These are phyloP conservation scores for Panagrolaimus sp. DNA, from an alignment of 1,140 invertebrate species.

Conservation along the genomic window DNA sequence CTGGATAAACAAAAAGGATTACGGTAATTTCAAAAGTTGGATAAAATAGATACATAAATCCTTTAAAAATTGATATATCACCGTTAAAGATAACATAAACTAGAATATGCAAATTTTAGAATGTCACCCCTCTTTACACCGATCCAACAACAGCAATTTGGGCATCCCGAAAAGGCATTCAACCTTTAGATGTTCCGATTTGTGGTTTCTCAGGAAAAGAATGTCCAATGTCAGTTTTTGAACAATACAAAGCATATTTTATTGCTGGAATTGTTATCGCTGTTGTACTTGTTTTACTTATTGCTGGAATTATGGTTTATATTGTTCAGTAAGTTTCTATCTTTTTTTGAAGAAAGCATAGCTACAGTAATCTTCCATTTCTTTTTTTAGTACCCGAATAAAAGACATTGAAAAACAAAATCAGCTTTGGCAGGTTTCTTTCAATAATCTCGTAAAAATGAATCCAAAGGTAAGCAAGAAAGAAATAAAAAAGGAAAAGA, in stretches of 20 bases:
- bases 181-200: neutral
- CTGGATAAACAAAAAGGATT: too few relatives aligned
- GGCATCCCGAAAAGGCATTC: neutral
- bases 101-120: too few relatives aligned
- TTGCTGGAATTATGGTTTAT: neutral
- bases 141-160: conserved; percentile 14
- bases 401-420: conserved; percentile 24
- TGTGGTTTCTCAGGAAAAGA: conserved; percentile 15
- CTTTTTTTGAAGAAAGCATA: neutral
- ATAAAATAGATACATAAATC: too few relatives aligned
- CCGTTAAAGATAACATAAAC: too few relatives aligned
- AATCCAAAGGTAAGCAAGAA: neutral
- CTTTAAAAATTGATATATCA: too few relatives aligned
- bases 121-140: neutral
- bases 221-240: conserved; percentile 1
- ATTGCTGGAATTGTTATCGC: conserved; percentile 13
- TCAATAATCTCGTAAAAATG: conserved; percentile 18
- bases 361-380: neutral
- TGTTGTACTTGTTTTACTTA: neutral
- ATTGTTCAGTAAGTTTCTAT: conserved; percentile 2
- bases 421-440: conserved; percentile 21
- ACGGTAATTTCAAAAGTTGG: too few relatives aligned
- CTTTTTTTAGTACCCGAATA: conserved; percentile 17
- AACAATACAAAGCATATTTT: conserved; percentile 10
- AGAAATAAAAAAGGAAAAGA: neutral